Conservation (phyloP, 2,113 vertebrate genomes). For the Corythoichthys intestinalis region DNA sequence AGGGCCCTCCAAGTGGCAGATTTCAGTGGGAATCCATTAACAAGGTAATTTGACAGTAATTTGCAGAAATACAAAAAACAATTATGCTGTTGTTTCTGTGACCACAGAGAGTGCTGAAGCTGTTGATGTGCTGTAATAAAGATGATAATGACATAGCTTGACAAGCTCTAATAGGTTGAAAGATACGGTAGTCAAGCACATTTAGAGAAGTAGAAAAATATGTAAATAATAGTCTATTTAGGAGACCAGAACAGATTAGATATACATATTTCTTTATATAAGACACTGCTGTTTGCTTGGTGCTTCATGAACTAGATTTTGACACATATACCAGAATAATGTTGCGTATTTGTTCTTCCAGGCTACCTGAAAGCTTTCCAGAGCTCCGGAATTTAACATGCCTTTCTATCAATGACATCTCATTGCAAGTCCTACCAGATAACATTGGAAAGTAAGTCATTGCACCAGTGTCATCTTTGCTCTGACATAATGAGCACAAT, state of each 20-base stretch:
- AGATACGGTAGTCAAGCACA: not conserved
- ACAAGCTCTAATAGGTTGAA: constrained; percentile 2
- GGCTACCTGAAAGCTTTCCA: constrained; percentile 93
- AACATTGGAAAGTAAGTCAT: constrained; percentile 97
- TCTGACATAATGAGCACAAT: not conserved
- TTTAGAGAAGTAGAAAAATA: not conserved
- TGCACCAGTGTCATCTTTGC: not conserved
- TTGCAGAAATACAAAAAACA: constrained; percentile 6
- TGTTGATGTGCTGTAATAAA: not conserved
- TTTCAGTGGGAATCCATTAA: constrained; percentile 97
- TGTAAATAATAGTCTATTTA: not conserved
- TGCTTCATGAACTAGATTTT: not conserved
- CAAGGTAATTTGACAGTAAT: constrained; percentile 75
- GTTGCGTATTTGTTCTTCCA: constrained; percentile 45
- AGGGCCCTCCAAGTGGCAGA: constrained; percentile 95
- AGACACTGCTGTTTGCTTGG: not conserved
- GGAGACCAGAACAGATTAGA: not conserved
- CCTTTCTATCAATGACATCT: constrained; percentile 99
- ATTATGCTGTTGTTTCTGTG: constrained; percentile 4
- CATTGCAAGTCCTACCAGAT: constrained; percentile 90
- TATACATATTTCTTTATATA: not conserved
- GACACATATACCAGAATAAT: not conserved
- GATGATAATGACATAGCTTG: constrained; percentile 1
- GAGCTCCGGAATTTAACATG: constrained; percentile 91
- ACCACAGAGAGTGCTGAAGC: constrained; percentile 6